Evolutionary conservation across 2,113 vertebrate species (phyloP).

Genomic region (Tachysurus vachellii): DNA sequence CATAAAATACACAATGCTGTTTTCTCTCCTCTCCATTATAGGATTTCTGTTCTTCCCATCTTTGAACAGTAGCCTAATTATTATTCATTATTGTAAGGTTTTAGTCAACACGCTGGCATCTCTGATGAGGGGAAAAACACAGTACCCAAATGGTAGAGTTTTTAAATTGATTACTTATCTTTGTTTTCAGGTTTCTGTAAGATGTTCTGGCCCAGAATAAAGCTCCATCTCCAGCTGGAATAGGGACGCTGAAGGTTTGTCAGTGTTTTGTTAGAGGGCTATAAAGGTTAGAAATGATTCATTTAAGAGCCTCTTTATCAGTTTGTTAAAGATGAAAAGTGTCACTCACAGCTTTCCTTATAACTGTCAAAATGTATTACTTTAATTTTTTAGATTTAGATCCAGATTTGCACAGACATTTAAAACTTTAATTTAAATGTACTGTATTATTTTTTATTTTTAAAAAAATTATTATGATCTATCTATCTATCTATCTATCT

Average conservation of each 20-base stretch:
- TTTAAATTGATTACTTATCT: background rate
- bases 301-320: background rate
- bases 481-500: too few species aligned
- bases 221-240: background rate
- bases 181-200: background rate
- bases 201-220: background rate
- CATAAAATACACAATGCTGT: constrained; percentile 2
- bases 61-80: constrained; percentile 59
- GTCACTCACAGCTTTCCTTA: background rate
- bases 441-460: too few species aligned
- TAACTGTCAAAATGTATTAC: background rate
- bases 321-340: background rate
- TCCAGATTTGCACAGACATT: background rate
- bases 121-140: background rate
- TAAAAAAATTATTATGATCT: too few species aligned
- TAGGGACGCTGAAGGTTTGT: background rate
- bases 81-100: constrained; percentile 61
- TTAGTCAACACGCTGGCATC: background rate
- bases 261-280: background rate
- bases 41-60: background rate
- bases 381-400: too few species aligned
- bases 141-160: background rate
- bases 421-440: too few species aligned
- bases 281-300: background rate
- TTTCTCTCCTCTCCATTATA: constrained; percentile 30